Percentiles rank a stretch among this genome's conserved stretches.
phyloP scores from a whole-genome alignment of 1,140 invertebrate genomes.

The Drosophila serrata region DNA sequence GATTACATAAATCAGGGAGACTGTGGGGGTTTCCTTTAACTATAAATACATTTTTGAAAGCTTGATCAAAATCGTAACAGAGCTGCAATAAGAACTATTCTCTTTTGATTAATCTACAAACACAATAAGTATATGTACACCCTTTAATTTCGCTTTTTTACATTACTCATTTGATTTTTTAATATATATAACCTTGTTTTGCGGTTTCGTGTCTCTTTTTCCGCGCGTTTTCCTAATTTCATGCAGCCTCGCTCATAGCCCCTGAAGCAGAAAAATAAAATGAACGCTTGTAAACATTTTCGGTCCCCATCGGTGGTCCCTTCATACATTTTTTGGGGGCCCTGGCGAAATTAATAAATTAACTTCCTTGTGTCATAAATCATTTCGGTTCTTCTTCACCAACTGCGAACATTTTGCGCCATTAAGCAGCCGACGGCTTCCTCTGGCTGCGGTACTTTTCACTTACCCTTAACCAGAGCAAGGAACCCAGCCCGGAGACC shows the following conservation, averaged over 20 bases:
- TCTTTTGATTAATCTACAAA: background rate
- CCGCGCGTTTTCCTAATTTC: conserved; percentile 33
- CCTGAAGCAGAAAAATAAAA: conserved; percentile 41
- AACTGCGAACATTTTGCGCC: conserved; percentile 82
- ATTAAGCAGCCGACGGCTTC: conserved; percentile 69
- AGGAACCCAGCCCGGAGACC: conserved; percentile 13
- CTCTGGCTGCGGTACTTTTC: conserved; percentile 76
- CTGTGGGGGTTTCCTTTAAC: too few species aligned
- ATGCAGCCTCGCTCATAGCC: conserved; percentile 27
- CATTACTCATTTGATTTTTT: conserved; percentile 13
- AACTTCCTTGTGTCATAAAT: conserved; percentile 83
- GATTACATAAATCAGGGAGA: background rate
- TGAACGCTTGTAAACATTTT: conserved; percentile 67
- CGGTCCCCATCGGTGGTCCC: conserved; percentile 26
- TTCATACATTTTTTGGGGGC: conserved; percentile 27
- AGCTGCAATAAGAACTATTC: background rate
- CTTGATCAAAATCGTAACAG: too few species aligned
- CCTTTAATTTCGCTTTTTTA: background rate
- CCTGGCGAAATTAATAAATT: conserved; percentile 81
- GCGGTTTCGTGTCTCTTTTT: conserved; percentile 32
- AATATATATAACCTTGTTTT: conserved; percentile 69
- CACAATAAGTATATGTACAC: background rate
- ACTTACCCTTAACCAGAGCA: conserved; percentile 73
- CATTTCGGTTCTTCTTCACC: conserved; percentile 71
- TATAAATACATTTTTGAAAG: background rate